phyloP scores from a whole-genome alignment of 1,140 invertebrate genomes.

The Yoshiicerus persimilis region DNA sequence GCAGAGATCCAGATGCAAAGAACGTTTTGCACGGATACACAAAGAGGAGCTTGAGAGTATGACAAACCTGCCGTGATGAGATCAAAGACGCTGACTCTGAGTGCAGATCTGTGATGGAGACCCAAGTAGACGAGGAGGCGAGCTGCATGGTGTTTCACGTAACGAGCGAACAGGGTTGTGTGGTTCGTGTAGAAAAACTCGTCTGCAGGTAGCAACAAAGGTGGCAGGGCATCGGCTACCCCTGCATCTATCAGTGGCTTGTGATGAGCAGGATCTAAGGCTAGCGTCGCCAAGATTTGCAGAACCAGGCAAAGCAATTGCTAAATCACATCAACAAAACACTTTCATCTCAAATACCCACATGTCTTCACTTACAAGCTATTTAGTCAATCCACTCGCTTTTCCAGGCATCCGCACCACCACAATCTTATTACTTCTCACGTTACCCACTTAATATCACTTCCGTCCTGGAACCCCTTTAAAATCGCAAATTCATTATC shows the following conservation, averaged over 20 bases:
- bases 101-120: conserved; percentile 57
- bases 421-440: too few species aligned
- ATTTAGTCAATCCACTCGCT: too few species aligned
- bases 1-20: background rate
- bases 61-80: conserved; percentile 51
- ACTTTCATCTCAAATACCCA: background rate
- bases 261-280: conserved; percentile 63
- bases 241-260: conserved; percentile 62
- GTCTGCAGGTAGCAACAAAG: conserved; percentile 69
- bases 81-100: conserved; percentile 57
- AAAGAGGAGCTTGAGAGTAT: background rate
- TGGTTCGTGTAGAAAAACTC: conserved; percentile 77
- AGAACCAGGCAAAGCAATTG: conserved; percentile 70
- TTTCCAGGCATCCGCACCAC: too few species aligned
- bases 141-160: conserved; percentile 72
- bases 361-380: background rate
- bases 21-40: background rate
- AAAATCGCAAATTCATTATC: too few species aligned
- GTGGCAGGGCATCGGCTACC: conserved; percentile 66
- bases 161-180: conserved; percentile 69
- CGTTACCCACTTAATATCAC: too few species aligned
- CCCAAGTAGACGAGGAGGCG: conserved; percentile 64
- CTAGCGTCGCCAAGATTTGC: conserved; percentile 66
- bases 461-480: too few species aligned
- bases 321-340: conserved; percentile 52